phyloP scores from a whole-genome alignment of 37 sponge, comb jelly and placozoan genomes.

The Amphimedon queenslandica region DNA sequence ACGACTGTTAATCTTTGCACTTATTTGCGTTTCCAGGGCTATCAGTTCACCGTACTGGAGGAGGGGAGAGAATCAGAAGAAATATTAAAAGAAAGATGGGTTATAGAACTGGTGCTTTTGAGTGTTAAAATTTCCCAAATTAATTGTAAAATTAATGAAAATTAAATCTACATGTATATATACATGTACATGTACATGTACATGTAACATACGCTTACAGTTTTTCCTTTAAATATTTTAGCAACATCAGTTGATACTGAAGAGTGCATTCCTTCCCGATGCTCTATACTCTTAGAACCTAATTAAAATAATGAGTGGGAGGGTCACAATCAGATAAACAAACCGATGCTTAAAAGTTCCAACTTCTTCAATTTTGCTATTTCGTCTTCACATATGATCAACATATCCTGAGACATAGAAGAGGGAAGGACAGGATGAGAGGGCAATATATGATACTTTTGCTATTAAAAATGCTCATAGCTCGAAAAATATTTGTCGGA shows the following conservation, averaged over 20 bases:
- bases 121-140: not conserved
- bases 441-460: not conserved
- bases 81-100: not conserved
- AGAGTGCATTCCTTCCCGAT: slow-evolving; percentile 79
- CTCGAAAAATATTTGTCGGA: no score
- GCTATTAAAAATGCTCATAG: not conserved
- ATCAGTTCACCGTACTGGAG: slow-evolving; percentile 74
- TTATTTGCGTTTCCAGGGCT: slow-evolving; percentile 78
- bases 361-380: slow-evolving; percentile 55
- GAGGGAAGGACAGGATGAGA: slow-evolving; percentile 3
- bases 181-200: slow-evolving; percentile 1
- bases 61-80: not conserved
- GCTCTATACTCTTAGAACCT: slow-evolving; percentile 33
- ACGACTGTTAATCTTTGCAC: slow-evolving; percentile 57
- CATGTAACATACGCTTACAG: no score
- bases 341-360: slow-evolving; percentile 32
- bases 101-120: not conserved
- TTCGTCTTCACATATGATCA: slow-evolving; percentile 78
- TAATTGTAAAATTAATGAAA: no score
- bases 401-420: slow-evolving; percentile 54
- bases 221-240: slow-evolving; percentile 84
- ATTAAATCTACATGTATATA: no score
- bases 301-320: no score
- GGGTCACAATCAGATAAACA: no score
- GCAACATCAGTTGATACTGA: slow-evolving; percentile 79